These are phyloP conservation scores for Gambusia yucatana DNA, from an alignment of 2,797 vertebrate species.

Conservation along the genomic window DNA sequence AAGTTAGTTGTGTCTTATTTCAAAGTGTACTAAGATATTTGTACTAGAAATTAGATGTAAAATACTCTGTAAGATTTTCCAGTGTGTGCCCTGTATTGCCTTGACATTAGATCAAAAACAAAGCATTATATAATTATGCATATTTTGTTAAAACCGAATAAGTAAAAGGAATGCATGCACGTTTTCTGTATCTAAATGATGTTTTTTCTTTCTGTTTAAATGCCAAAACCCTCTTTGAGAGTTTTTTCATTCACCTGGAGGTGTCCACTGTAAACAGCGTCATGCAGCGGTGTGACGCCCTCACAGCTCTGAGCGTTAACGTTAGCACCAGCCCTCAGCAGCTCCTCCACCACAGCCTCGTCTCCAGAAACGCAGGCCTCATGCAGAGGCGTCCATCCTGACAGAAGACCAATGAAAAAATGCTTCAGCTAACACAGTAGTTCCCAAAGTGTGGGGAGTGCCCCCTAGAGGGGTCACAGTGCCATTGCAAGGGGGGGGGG, in stretches of 20 bases:
- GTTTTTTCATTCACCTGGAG: conserved; percentile 80
- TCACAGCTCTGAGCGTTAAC: conserved; percentile 76
- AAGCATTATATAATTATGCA: too few species aligned
- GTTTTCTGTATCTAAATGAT: not conserved
- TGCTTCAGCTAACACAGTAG: not conserved
- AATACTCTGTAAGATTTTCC: too few species aligned
- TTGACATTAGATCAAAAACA: too few species aligned
- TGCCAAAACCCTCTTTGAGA: not conserved
- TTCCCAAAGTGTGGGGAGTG: too few species aligned
- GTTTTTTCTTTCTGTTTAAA: not conserved
- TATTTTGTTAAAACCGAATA: not conserved
- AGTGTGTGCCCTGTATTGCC: too few species aligned
- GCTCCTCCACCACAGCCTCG: conserved; percentile 78
- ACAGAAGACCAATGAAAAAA: rapidly evolving
- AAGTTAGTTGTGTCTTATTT: too few species aligned
- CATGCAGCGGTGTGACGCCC: conserved; percentile 84
- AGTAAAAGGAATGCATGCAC: not conserved
- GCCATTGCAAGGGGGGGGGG: too few species aligned
- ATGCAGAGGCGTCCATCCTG: conserved; percentile 90
- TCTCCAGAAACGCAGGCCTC: conserved; percentile 78
- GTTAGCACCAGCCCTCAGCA: conserved; percentile 85
- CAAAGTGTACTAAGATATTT: too few species aligned
- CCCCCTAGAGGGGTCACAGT: too few species aligned
- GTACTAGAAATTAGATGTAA: too few species aligned
- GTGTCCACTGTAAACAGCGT: conserved; percentile 77